A percentile compares a stretch with the other conserved stretches of the same genome.
Evolutionary conservation across 2,113 vertebrate species (phyloP).

Genomic region (Melospiza georgiana): DNA sequence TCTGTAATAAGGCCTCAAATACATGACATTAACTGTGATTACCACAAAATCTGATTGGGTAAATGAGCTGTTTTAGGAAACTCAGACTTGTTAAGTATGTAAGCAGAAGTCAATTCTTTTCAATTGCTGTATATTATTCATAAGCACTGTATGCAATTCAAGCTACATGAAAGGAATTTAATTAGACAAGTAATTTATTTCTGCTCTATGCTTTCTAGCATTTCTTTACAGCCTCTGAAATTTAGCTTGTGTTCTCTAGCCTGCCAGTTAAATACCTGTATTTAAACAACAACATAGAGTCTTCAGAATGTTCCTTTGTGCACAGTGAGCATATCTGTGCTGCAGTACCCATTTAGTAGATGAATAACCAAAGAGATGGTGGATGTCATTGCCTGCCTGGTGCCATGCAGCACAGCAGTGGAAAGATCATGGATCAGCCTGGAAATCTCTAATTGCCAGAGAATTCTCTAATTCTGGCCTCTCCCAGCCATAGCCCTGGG

Average conservation of each 20-base stretch:
- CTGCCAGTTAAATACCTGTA: not conserved
- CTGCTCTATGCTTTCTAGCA: not conserved
- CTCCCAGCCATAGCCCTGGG: not conserved
- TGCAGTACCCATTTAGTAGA: not conserved
- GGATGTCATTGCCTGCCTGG: not conserved
- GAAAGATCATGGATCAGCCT: not conserved
- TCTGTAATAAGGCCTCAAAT: not conserved
- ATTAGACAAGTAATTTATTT: not conserved
- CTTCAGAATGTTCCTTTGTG: not conserved
- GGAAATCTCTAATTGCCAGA: not conserved
- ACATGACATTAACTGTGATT: not conserved
- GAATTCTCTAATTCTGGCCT: not conserved
- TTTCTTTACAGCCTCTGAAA: not conserved
- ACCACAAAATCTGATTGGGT: not conserved
- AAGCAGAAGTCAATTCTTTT: conserved; percentile 16
- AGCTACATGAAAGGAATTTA: not conserved
- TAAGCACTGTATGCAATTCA: not conserved
- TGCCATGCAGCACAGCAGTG: not conserved
- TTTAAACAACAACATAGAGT: not conserved
- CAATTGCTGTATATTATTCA: conserved; percentile 10
- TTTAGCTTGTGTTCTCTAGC: not conserved
- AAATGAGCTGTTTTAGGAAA: conserved; percentile 4
- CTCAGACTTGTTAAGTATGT: not conserved
- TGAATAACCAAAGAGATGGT: not conserved
- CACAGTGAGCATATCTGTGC: not conserved